These are phyloP conservation scores for Forficula auricularia DNA, from an alignment of 1,140 invertebrate species.

Conservation along the genomic window DNA sequence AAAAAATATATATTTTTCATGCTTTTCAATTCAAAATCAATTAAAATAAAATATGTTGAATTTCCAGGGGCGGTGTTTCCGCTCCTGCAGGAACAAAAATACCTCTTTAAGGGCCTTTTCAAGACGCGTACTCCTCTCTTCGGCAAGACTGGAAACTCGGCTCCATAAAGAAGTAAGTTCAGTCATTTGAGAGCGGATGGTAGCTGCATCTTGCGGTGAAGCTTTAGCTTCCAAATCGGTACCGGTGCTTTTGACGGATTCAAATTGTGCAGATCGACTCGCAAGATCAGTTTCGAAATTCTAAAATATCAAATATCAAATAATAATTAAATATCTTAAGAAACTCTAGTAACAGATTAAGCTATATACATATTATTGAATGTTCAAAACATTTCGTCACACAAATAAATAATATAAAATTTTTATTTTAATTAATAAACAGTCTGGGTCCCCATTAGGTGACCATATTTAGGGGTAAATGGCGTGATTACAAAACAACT, in stretches of 20 bases:
- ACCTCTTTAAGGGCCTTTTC: slow-evolving; percentile 60
- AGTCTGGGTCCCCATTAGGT: no score
- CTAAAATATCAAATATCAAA: slow-evolving; percentile 27
- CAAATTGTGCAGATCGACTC: slow-evolving; percentile 70
- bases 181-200: slow-evolving; percentile 61
- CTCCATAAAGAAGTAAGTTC: slow-evolving; percentile 77
- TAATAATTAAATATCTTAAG: neutral
- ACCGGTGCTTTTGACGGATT: slow-evolving; percentile 74
- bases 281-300: slow-evolving; percentile 82
- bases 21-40: no score
- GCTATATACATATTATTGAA: no score
- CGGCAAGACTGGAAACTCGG: slow-evolving; percentile 55
- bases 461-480: no score
- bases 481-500: no score
- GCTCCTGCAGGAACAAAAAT: neutral
- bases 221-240: slow-evolving; percentile 72
- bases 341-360: neutral
- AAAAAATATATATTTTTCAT: no score
- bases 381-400: no score
- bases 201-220: slow-evolving; percentile 54
- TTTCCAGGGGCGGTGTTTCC: no score
- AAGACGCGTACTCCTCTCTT: slow-evolving; percentile 56
- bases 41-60: no score
- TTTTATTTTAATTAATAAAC: no score
- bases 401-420: no score